These are phyloP conservation scores for Xyliphius kryptos DNA, from an alignment of 2,113 vertebrate genomes.

Conservation along the genomic window DNA sequence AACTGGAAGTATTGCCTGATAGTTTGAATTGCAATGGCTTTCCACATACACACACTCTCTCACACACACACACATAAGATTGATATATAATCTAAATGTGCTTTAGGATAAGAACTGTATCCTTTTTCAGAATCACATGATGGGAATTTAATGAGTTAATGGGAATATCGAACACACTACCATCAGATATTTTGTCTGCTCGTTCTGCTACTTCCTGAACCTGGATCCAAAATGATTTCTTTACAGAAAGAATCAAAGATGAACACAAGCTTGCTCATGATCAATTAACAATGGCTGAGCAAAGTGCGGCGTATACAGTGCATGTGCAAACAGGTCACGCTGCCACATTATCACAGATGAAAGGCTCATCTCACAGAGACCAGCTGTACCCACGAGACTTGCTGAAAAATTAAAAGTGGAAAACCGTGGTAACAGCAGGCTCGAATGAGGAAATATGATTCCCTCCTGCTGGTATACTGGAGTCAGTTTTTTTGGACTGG, in stretches of 20 bases:
- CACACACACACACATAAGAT: not conserved
- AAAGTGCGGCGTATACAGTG: constrained; percentile 5
- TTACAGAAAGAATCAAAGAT: constrained; percentile 12
- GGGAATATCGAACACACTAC: not conserved
- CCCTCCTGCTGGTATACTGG: constrained; percentile 12
- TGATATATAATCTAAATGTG: not conserved
- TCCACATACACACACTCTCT: not conserved
- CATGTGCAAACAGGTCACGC: constrained; percentile 12
- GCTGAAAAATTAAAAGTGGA: constrained; percentile 62
- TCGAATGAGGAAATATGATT: constrained; percentile 48
- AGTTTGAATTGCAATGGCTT: no score
- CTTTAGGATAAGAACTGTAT: not conserved
- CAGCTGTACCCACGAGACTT: constrained; percentile 31
- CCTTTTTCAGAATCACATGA: constrained; percentile 10
- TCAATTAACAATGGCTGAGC: constrained; percentile 13
- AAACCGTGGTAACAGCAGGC: constrained; percentile 42
- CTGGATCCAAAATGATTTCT: not conserved
- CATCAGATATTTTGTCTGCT: no score
- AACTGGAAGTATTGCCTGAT: no score
- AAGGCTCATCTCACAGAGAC: constrained; percentile 29
- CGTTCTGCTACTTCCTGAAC: no score
- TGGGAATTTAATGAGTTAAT: constrained; percentile 15
- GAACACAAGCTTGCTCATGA: constrained; percentile 12
- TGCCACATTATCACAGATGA: constrained; percentile 39
- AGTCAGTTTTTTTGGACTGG: constrained; percentile 14